phyloP scores from a whole-genome alignment of 1,140 invertebrate species.

The Littorina saxatilis region DNA sequence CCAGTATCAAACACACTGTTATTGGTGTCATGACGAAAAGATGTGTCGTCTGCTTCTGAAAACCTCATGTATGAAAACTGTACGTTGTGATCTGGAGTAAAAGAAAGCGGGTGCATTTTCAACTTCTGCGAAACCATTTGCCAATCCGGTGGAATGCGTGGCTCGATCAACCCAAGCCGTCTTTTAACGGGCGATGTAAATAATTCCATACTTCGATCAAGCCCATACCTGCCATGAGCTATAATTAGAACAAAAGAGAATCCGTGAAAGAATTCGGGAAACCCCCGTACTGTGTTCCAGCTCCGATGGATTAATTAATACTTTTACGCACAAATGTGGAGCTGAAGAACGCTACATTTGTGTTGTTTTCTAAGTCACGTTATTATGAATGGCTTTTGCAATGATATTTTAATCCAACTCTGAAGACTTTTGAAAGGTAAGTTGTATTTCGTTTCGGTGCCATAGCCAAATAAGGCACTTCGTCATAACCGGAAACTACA shows the following conservation, averaged over 20 bases:
- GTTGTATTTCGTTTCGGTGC: neutral
- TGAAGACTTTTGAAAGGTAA: too few species aligned
- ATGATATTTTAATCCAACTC: too few species aligned
- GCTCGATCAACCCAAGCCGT: neutral
- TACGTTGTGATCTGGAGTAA: constrained; percentile 1
- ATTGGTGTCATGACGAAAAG: neutral
- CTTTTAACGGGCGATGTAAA: constrained; percentile 33
- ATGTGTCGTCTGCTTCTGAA: neutral
- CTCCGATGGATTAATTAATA: neutral
- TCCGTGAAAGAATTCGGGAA: neutral
- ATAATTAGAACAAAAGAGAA: constrained; percentile 19
- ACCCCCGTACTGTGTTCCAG: neutral
- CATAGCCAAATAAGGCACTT: constrained; percentile 25
- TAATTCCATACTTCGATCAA: constrained; percentile 25
- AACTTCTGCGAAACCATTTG: neutral
- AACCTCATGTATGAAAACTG: neutral
- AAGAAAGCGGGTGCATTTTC: constrained; percentile 53
- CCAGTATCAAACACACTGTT: neutral
- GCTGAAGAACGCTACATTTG: too few species aligned
- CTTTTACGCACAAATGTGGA: too few species aligned
- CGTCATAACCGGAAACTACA: constrained; percentile 26
- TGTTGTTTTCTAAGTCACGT: too few species aligned
- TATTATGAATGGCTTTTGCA: too few species aligned
- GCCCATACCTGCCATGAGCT: constrained; percentile 19
- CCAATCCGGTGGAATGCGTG: neutral